Conservation (phyloP, 2,888 invertebrate genomes). For the Tenthredo notha region DNA sequence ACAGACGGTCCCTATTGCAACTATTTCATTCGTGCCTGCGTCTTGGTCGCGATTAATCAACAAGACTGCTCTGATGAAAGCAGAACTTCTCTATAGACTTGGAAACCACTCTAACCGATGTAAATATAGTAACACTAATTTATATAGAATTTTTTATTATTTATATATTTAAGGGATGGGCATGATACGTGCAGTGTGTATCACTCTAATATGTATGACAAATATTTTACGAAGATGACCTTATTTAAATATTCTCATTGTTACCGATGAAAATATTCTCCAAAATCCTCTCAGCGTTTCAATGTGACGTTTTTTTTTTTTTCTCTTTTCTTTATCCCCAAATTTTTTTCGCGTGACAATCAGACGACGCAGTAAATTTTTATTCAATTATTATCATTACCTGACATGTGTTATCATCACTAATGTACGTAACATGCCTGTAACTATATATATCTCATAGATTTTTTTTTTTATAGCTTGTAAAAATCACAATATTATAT, state of each 20-base stretch:
- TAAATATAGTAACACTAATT: constrained; percentile 30
- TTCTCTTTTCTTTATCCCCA: background rate
- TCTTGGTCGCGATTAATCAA: constrained; percentile 45
- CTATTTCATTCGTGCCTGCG: constrained; percentile 46
- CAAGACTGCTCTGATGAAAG: constrained; percentile 32
- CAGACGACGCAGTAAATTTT: background rate
- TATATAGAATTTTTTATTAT: background rate
- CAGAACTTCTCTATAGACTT: constrained; percentile 37
- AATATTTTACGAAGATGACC: background rate
- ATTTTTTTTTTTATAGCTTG: constrained; percentile 23
- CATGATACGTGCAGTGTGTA: background rate
- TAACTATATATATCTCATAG: background rate
- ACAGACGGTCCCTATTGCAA: constrained; percentile 37
- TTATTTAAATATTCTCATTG: background rate
- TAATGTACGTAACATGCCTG: constrained; percentile 1
- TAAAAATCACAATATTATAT: background rate
- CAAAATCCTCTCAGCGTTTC: background rate
- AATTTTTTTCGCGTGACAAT: constrained; percentile 17
- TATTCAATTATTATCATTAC: background rate
- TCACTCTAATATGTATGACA: background rate
- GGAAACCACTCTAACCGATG: constrained; percentile 29
- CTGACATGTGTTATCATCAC: background rate
- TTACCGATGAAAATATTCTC: background rate
- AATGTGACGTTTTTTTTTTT: background rate
- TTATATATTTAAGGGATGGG: background rate